Percentiles rank a stretch among this genome's conserved stretches.
Evolutionary conservation across 53 echinoderm and acorn worm species (phyloP).

Genomic region (Crossaster papposus): DNA sequence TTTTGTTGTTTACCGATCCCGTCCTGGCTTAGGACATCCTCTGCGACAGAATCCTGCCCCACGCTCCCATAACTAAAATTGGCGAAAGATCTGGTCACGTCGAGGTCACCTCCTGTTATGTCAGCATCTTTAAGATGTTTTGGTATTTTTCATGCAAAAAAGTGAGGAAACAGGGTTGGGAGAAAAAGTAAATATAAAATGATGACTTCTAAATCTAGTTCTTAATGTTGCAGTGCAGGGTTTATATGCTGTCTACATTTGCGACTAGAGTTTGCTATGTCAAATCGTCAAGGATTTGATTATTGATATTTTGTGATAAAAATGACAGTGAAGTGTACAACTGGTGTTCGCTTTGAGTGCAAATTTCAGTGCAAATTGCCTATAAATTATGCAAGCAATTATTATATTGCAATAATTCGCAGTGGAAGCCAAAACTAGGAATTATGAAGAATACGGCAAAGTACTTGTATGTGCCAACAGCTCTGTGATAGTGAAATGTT

Average conservation of each 20-base stretch:
- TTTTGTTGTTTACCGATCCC: conserved; percentile 52
- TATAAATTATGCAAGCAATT: too few relatives aligned
- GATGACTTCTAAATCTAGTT: not conserved
- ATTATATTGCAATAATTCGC: too few relatives aligned
- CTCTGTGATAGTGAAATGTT: too few relatives aligned
- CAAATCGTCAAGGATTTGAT: too few relatives aligned
- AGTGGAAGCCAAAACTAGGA: too few relatives aligned
- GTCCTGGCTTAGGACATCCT: conserved; percentile 44
- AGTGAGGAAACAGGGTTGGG: not conserved
- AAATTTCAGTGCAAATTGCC: too few relatives aligned
- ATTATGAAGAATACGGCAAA: too few relatives aligned
- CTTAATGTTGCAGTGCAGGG: not conserved
- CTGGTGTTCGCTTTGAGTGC: too few relatives aligned
- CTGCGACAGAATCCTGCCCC: conserved; percentile 11
- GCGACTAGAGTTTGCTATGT: too few relatives aligned
- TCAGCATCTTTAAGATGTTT: conserved; percentile 43
- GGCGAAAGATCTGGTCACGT: conserved; percentile 71
- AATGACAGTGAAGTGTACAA: too few relatives aligned
- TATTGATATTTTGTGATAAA: too few relatives aligned
- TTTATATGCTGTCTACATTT: not conserved
- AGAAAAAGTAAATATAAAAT: not conserved
- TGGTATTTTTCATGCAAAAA: not conserved
- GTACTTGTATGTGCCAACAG: too few relatives aligned
- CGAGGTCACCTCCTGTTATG: conserved; percentile 63
- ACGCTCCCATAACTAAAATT: conserved; percentile 77